phyloP scores from a whole-genome alignment of 2,797 vertebrate species.

The Parauchenoglanis ngamensis region DNA sequence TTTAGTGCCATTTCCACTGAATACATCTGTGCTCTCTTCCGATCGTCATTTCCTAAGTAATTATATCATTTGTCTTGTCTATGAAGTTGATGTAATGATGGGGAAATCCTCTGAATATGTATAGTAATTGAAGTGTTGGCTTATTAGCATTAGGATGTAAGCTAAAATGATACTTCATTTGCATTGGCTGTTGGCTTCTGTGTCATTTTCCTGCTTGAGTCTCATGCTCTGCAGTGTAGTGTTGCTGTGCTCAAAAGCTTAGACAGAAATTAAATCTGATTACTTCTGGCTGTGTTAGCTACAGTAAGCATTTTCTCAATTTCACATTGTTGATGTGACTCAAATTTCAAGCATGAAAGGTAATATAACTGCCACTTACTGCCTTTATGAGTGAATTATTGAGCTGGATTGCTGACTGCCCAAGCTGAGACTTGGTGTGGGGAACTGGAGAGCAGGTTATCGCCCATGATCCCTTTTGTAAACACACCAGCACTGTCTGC shows the following conservation, averaged over 20 bases:
- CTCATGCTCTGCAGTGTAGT: slow-evolving; percentile 10
- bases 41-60: slow-evolving; percentile 26
- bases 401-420: slow-evolving; percentile 31
- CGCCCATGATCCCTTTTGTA: slow-evolving; percentile 50
- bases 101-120: slow-evolving; percentile 30
- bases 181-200: slow-evolving; percentile 21
- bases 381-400: slow-evolving; percentile 28
- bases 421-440: slow-evolving; percentile 25
- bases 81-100: slow-evolving; percentile 32
- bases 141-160: slow-evolving; percentile 31
- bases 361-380: slow-evolving; percentile 24
- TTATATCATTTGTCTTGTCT: slow-evolving; percentile 35
- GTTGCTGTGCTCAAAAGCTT: slow-evolving; percentile 6
- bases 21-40: slow-evolving; percentile 27
- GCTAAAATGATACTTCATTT: slow-evolving; percentile 36
- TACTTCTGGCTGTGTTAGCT: neutral
- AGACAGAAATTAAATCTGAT: slow-evolving; percentile 35
- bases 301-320: slow-evolving; percentile 34
- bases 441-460: slow-evolving; percentile 16
- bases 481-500: slow-evolving; percentile 21
- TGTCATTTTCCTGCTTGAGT: slow-evolving; percentile 17
- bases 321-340: slow-evolving; percentile 19
- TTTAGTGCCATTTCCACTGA: slow-evolving; percentile 21
- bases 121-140: slow-evolving; percentile 39
- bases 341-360: slow-evolving; percentile 5